Evolutionary conservation across 2,888 invertebrate genomes (phyloP), one percentile per base, ranked within the genome.

Genomic region (Cephus runcator): DNA sequence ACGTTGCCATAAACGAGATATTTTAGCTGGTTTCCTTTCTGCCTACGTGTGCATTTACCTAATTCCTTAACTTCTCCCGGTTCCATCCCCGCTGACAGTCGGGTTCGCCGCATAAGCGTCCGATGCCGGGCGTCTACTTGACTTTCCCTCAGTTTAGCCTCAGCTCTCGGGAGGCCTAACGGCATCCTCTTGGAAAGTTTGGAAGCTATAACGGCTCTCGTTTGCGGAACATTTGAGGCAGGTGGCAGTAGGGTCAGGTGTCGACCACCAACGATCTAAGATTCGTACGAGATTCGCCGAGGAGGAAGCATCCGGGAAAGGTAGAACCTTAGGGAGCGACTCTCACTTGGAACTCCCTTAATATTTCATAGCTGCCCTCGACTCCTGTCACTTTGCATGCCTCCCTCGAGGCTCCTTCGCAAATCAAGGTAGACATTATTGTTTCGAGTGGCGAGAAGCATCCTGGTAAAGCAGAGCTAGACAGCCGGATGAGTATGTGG

Each of bases 1-100:
- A 90, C 90, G 90, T 89, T 88, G 88, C 83, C 85, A 87, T 87
- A 88, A 89, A 89, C 87, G 88, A 87, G 87, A 89, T 89, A 89
- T 88, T 88, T 90, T 84, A 88, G 83, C 31, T 71, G 71, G 12
- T 71, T 34, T 56, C 56, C 56, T 56, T 56, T 23, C 23, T 23
- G 56, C 56, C 23, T 56, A 56, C 23, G 56, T 56, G 56, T 56
- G 56, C 56, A 23, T 56, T 56, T 23, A 56, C 23, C 56, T 56
- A 23, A 23, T 56, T 56, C 56, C 56, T 56, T 23, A 56, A 56
- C 56, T 56, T 56, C 56, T 56, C 56, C 23, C 23, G 23, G 23
- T 23, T 56, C 56, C 56, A 56, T 56, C 56, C 56, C 56, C 56
- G 56, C 23, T 56, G 56, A 56, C 56, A 56, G 23, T 23, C 23